These are phyloP conservation scores for Zaprionus vittiger DNA, from an alignment of 1,140 invertebrate species.

Conservation along the genomic window DNA sequence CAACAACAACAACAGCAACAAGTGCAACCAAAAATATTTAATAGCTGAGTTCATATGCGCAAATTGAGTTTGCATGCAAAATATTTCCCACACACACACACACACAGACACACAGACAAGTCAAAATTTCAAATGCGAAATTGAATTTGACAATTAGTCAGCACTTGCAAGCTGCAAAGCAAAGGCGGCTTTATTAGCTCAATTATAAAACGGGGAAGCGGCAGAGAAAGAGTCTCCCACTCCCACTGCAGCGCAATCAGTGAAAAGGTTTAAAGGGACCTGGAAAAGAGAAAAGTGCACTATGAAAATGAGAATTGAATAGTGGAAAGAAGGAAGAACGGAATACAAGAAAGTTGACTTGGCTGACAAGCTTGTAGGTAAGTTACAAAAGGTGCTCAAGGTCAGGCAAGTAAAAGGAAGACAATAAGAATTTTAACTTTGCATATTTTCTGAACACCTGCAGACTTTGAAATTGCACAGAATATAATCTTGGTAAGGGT, in stretches of 20 bases:
- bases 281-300: neutral
- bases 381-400: too few species aligned
- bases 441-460: too few species aligned
- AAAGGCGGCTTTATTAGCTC: constrained; percentile 28
- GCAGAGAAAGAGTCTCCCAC: neutral
- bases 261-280: neutral
- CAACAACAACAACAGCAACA: constrained; percentile 46
- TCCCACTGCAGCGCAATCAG: neutral
- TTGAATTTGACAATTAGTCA: constrained; percentile 19
- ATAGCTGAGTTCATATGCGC: constrained; percentile 39
- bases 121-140: neutral
- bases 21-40: constrained; percentile 53
- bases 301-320: neutral
- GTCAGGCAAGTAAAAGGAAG: too few species aligned
- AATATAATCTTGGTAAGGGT: too few species aligned
- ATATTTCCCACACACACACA: constrained; percentile 15
- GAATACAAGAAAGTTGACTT: neutral
- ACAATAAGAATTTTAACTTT: too few species aligned
- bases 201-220: constrained; percentile 5
- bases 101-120: neutral
- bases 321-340: neutral
- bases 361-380: neutral
- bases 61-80: constrained; percentile 33
- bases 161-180: constrained; percentile 13
- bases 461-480: too few species aligned